Conservation (phyloP, 2,888 invertebrate genomes). For the Labia minor region DNA sequence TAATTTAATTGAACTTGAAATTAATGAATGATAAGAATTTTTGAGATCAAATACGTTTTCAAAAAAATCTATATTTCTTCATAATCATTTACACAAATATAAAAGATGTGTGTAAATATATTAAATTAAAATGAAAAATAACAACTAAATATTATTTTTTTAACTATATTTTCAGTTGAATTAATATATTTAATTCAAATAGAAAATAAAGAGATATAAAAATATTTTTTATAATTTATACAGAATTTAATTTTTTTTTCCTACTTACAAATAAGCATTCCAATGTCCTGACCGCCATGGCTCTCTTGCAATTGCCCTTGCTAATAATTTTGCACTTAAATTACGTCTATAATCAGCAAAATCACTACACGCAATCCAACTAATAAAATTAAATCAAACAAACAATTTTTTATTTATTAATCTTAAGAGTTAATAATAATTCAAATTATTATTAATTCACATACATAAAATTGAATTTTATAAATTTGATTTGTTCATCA, state of each 20-base stretch:
- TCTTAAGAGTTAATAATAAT: not conserved
- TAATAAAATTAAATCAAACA: slow-evolving; percentile 29
- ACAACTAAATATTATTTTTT: too few relatives aligned
- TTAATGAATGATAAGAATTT: too few relatives aligned
- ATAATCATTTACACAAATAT: too few relatives aligned
- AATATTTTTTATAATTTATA: slow-evolving; percentile 13
- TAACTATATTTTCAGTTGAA: too few relatives aligned
- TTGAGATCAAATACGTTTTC: too few relatives aligned
- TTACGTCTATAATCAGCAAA: slow-evolving; percentile 45
- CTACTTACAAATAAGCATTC: slow-evolving; percentile 44
- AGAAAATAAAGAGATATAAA: too few relatives aligned
- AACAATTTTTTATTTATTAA: not conserved
- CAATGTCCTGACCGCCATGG: slow-evolving; percentile 48
- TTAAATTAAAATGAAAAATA: not conserved
- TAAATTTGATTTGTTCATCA: slow-evolving; percentile 32
- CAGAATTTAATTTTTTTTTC: too few relatives aligned
- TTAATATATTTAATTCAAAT: too few relatives aligned
- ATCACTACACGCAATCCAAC: slow-evolving; percentile 45
- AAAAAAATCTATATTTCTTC: too few relatives aligned
- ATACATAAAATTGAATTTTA: slow-evolving; percentile 31
- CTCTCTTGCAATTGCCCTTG: slow-evolving; percentile 45
- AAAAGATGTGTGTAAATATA: too few relatives aligned
- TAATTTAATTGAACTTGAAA: too few relatives aligned
- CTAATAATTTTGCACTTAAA: slow-evolving; percentile 43
- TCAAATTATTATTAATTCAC: not conserved